phyloP scores from a whole-genome alignment of 2,113 vertebrate genomes.

The Hypocryptadius cinnamomeus region DNA sequence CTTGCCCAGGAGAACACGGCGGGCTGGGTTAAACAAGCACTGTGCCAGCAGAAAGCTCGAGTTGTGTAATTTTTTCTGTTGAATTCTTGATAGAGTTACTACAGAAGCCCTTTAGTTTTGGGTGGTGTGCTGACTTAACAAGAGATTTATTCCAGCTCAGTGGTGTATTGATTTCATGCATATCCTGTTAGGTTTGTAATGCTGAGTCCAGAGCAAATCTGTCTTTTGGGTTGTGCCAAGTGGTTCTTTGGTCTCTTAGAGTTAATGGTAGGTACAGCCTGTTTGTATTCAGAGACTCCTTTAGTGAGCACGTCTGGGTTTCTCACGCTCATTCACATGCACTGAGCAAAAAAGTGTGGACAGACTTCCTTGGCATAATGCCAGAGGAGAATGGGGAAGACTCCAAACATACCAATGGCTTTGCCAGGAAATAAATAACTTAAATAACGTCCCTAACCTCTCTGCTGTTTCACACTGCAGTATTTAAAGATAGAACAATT shows the following conservation, averaged over 20 bases:
- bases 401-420: background rate
- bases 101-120: conserved; percentile 15
- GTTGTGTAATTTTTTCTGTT: conserved; percentile 35
- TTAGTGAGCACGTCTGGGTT: background rate
- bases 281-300: conserved; percentile 7
- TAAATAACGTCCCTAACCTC: background rate
- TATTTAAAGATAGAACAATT: background rate
- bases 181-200: conserved; percentile 50
- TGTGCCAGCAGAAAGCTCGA: conserved; percentile 43
- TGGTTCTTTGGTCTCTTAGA: background rate
- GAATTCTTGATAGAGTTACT: background rate
- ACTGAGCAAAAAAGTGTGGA: conserved; percentile 1
- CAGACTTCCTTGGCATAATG: background rate
- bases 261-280: background rate
- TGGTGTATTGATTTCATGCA: conserved; percentile 48
- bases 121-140: conserved; percentile 37
- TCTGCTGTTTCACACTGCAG: background rate
- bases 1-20: background rate
- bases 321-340: conserved; percentile 20
- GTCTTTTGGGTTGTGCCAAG: conserved; percentile 36
- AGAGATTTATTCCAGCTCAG: conserved; percentile 36
- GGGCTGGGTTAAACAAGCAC: background rate
- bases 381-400: background rate
- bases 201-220: conserved; percentile 20
- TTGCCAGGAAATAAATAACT: background rate